Evolutionary conservation across 2,113 vertebrate species (phyloP), one percentile per base, ranked within the genome.

Genomic region (Plecturocebus donacophilus): DNA sequence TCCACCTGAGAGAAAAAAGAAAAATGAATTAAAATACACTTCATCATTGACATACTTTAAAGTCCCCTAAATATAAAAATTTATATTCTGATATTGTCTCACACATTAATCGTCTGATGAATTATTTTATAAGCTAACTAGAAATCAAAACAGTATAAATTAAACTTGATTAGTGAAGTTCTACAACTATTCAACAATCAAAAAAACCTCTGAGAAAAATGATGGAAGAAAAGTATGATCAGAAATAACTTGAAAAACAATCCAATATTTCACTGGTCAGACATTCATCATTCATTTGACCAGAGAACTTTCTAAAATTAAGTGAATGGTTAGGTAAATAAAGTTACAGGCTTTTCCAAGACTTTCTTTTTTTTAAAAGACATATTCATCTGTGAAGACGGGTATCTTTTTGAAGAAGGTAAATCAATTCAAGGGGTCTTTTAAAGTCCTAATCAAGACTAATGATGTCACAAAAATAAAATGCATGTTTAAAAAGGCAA

Each of bases 1-100:
- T 97, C 99, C 99, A 98, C 99, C 99, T 99, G 94, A 96, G 81
- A 98, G 91, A 68, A 97, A 90, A 98, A 97, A 98, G 25, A 97
- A 47, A 92, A 98, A 45, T 80, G 38, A 87, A 70, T 97, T 97
- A 97, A 95, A 75, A 87, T 14, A 77, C 6, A 47, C 14, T 68
- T 96, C 30, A 71, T 76, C 87, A 96, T 0, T 92, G 87, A 96
- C 45, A 92, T 79, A 49, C 96, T 84, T 58, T 17, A 66, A 92
- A 89, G 56, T 94, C 61, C 87, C 90, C 49, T 80, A 82, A 70
- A 90, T 47, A 82, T 52, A 25, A 91, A 75, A 97, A 86, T 17
- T n/a, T n/a, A n/a, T n/a, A n/a, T 64, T 79, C 84, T 91, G 70
- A 38, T 73, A 93, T 96, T 97, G 97, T 58, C 81, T 77, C 86